Base-by-base conservation (phyloP, 1,140 invertebrate species). In the Neomicropteryx cornuta region DNA sequence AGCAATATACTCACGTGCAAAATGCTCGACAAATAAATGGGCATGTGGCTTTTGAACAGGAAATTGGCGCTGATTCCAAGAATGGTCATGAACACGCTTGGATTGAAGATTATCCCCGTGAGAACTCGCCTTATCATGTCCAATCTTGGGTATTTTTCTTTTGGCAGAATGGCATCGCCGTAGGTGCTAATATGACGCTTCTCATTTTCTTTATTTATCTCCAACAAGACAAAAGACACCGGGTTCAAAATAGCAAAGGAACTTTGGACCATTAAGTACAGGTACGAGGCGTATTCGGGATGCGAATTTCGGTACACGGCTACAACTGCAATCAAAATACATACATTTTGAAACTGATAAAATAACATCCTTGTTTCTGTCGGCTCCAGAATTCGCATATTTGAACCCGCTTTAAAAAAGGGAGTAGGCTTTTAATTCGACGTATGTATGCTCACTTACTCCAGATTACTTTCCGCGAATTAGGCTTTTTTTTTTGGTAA, bases 251-350 rank as follows among this genome's bases (percentile, higher is more conserved):
- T 81, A 2, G 88, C 81, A 20, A 98, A 60, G 33, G 89, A 94
- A 60, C 97, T 90, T 2, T 93, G 93, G 17, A 91, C 91, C 71
- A 96, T 78, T 5, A 98, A 64, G 59, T 97, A 97, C 5, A 98
- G 64, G 62, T 96, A 97, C 2, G 78, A 75, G 1, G 88, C 72
- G 71, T 88, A 96, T 51, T 94, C 87, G 5, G 89, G 87, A 68
- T 96, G 88, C 3, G 76, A 79, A 38, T 73, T 68, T 47, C 75
- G 68, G 56, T 87, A 87, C 4, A 87, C 61, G 23, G 83, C 82
- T 52, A 71, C 72, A 33, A 87, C 82, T 86, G 52, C 39, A 76
- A 77, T 35, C 27, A n/a, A n/a, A n/a, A n/a, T n/a, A n/a, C n/a
- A n/a, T n/a, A n/a, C n/a, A n/a, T n/a, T n/a, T n/a, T n/a, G n/a